phyloP scores from a whole-genome alignment of 1,140 invertebrate genomes.

The Leptinotarsa lineolata region DNA sequence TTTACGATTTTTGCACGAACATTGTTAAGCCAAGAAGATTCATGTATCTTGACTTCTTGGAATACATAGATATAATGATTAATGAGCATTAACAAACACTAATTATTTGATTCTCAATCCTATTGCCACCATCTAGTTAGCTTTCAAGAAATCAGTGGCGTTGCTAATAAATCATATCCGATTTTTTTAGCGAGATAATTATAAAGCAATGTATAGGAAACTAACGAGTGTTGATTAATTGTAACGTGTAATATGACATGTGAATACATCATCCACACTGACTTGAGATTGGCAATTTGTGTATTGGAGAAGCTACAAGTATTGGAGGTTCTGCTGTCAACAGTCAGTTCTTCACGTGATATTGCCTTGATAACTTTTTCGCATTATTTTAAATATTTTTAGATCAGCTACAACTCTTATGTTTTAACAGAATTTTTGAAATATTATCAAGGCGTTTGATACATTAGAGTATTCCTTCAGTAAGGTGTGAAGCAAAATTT shows the following conservation, averaged over 20 bases:
- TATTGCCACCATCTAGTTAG: conserved; percentile 6
- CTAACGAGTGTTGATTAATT: conserved; percentile 3
- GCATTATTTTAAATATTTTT: too few species aligned
- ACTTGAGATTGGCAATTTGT: neutral
- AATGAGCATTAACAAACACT: conserved; percentile 8
- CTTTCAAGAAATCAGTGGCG: conserved; percentile 5
- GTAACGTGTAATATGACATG: neutral
- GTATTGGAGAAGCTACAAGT: neutral
- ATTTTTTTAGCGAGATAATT: neutral
- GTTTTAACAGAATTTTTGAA: too few species aligned
- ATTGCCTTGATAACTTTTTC: too few species aligned
- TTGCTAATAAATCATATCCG: conserved; percentile 1
- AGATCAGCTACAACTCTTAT: too few species aligned
- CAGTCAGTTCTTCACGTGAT: neutral
- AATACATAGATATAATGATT: conserved; percentile 1
- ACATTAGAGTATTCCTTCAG: too few species aligned
- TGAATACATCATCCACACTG: neutral
- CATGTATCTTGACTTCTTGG: neutral
- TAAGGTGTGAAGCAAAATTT: too few species aligned
- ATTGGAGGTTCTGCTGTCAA: neutral
- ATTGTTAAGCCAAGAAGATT: neutral
- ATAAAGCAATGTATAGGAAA: neutral
- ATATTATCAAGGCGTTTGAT: too few species aligned
- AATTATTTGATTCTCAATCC: conserved; percentile 3
- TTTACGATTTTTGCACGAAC: neutral